Percentiles rank a stretch among this genome's conserved stretches.
phyloP scores from a whole-genome alignment of 1,140 invertebrate species.

The Neodiprion pinetum region DNA sequence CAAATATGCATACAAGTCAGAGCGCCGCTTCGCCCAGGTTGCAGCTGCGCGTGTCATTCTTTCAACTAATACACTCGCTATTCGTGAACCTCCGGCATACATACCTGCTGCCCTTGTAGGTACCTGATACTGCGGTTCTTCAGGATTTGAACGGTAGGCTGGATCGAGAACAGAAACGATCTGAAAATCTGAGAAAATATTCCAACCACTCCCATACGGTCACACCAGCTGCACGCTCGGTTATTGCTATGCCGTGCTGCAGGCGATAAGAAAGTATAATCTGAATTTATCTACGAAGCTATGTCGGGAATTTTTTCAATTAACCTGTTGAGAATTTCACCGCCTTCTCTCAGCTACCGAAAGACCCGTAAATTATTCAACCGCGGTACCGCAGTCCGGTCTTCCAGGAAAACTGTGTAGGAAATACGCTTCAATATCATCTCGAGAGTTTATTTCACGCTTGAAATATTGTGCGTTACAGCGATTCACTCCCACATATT shows the following conservation, averaged over 20 bases:
- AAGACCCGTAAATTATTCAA: not conserved
- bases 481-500: no score
- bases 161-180: no score
- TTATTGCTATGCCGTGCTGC: no score
- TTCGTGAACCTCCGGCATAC: not conserved
- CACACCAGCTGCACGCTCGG: no score
- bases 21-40: not conserved
- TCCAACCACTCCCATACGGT: no score
- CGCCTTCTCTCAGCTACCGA: not conserved
- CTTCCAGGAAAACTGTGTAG: not conserved
- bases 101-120: not conserved
- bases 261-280: no score
- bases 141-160: no score
- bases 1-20: slow-evolving; percentile 1
- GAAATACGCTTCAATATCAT: not conserved
- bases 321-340: no score
- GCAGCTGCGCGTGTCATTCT: slow-evolving; percentile 6
- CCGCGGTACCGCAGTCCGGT: not conserved
- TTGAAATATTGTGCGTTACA: not conserved
- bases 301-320: no score
- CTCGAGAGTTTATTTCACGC: not conserved
- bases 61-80: not conserved
- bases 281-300: no score
- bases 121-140: no score
- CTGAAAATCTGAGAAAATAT: no score